Evolutionary conservation across 2,797 vertebrate genomes (phyloP), one percentile per base, ranked within the genome.

Genomic region (Gymnoscopelus braueri): DNA sequence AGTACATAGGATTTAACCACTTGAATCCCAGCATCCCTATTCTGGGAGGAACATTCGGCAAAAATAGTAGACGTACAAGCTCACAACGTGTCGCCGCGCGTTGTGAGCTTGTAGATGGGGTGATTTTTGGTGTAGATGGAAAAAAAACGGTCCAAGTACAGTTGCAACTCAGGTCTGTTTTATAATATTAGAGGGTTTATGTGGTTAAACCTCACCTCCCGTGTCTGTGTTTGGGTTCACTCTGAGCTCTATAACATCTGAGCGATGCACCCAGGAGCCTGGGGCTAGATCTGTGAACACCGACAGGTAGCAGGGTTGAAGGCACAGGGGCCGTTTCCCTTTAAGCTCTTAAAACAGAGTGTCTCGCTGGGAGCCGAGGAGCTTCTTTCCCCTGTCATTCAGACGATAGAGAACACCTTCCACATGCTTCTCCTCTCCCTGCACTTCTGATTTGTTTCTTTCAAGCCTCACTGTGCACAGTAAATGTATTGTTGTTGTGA

Each of bases 231-330:
- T 39, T 39, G 35, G 2, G 35, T 39, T 39, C 5, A 39, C 35
- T 39, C 35, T 39, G 35, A 39, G 35, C 39, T 44, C 7, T 10
- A 8, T 2, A 44, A 44, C 39, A 14, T 59, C 23, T 67, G 67
- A 62, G 26, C 62, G 53, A 63, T 56, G 55, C 65, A 26, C 4
- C 39, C 61, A 69, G 14, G 24, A 74, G 29, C 15, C 19, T 14
- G 64, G 49, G 32, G 49, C 24, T 63, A 0, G 1, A 74, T 68
- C 49, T 65, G 35, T 29, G 55, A 57, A 52, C 62, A 49, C 1
- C 64, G 60, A 59, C 61, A 51, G 61, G 44, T 19, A 26, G 0
- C 55, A 56, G 29, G 15, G 4, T 14, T 12, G 39, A 32, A 50
- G 26, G 5, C 0, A 14, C n/a, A 52, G 14, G 24, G 15, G 69